Evolutionary conservation across 2,113 vertebrate species (phyloP).

Genomic region (Gulo gulo): DNA sequence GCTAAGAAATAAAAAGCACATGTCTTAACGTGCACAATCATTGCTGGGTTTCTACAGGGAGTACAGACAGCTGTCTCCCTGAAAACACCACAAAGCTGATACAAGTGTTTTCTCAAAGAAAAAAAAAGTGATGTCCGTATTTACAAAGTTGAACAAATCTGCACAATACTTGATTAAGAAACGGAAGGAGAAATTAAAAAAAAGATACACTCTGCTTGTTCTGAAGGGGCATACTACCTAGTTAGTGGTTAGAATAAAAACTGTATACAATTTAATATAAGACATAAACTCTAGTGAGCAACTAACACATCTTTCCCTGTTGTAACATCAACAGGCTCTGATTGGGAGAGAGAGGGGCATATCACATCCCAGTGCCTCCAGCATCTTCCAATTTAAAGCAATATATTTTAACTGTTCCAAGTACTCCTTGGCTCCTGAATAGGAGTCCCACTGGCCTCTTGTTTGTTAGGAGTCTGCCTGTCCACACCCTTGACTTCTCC

Average conservation of each 20-base stretch:
- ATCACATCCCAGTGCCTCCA: conserved; percentile 83
- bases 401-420: conserved; percentile 79
- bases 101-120: conserved; percentile 85
- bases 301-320: conserved; percentile 85
- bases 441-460: conserved; percentile 82
- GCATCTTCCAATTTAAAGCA: conserved; percentile 88
- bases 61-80: conserved; percentile 68
- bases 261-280: conserved; percentile 91
- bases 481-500: conserved; percentile 79
- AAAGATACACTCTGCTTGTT: conserved; percentile 86
- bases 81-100: conserved; percentile 81
- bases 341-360: conserved; percentile 83
- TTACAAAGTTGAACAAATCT: conserved; percentile 89
- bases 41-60: conserved; percentile 77
- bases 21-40: conserved; percentile 83
- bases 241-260: conserved; percentile 92
- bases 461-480: conserved; percentile 80
- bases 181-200: conserved; percentile 78
- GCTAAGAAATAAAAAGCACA: conserved; percentile 85
- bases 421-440: conserved; percentile 81
- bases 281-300: conserved; percentile 87
- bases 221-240: conserved; percentile 89
- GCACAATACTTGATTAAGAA: conserved; percentile 88
- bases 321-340: conserved; percentile 85
- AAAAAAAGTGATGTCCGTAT: conserved; percentile 86